Conservation (phyloP, 2,797 vertebrate genomes). For the Alosa sapidissima region DNA sequence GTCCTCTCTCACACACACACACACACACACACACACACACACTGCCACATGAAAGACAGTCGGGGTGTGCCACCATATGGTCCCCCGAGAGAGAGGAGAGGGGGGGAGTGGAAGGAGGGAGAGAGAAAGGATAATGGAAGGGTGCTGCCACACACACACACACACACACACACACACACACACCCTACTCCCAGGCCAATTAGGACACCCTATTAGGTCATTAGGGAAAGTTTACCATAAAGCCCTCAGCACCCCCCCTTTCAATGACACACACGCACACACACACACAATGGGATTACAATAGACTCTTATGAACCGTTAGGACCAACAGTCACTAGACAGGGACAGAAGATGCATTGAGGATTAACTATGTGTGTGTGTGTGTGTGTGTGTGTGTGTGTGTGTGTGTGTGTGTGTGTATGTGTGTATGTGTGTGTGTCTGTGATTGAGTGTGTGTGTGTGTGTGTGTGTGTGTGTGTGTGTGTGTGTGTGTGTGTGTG, state of each 20-base stretch:
- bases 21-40: too few relatives aligned
- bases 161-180: not conserved
- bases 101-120: too few relatives aligned
- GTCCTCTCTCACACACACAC: too few relatives aligned
- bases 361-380: not conserved
- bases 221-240: not conserved
- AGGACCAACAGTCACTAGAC: not conserved
- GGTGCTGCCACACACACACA: not conserved
- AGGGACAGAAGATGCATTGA: not conserved
- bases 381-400: not conserved
- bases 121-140: too few relatives aligned
- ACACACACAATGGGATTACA: not conserved
- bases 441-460: too few relatives aligned
- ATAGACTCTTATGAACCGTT: not conserved
- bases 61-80: too few relatives aligned
- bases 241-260: not conserved
- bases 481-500: too few relatives aligned
- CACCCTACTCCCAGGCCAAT: not conserved
- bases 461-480: too few relatives aligned
- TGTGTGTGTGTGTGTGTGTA: too few relatives aligned
- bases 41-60: too few relatives aligned
- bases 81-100: too few relatives aligned
- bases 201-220: not conserved
- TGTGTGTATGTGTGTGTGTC: too few relatives aligned
- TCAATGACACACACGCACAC: not conserved